Percentiles rank a stretch among this genome's conserved stretches.
Evolutionary conservation across 2,888 invertebrate species (phyloP).

Genomic region (Nematopogon swammerdamellus): DNA sequence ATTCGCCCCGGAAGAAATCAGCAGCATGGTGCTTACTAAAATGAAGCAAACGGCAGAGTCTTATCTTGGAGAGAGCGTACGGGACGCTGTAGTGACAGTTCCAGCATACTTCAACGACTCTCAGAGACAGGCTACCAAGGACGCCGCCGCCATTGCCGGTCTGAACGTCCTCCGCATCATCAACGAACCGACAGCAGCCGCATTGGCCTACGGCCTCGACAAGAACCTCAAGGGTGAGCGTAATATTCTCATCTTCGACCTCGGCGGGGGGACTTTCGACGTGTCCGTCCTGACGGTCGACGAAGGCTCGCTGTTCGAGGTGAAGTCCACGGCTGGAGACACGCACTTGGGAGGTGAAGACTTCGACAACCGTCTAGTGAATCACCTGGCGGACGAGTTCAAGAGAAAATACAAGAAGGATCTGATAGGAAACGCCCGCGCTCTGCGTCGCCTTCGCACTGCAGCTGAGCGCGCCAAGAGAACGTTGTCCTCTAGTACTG

Average conservation of each 20-base stretch:
- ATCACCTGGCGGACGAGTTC: slow-evolving; percentile 67
- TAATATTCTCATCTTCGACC: slow-evolving; percentile 63
- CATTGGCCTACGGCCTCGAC: slow-evolving; percentile 68
- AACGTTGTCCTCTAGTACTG: slow-evolving; percentile 72
- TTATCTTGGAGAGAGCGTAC: slow-evolving; percentile 59
- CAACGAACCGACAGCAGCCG: slow-evolving; percentile 78
- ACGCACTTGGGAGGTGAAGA: slow-evolving; percentile 81
- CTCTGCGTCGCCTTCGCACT: slow-evolving; percentile 66
- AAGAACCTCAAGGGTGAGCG: slow-evolving; percentile 63
- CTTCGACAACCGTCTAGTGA: slow-evolving; percentile 62
- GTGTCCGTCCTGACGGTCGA: slow-evolving; percentile 81
- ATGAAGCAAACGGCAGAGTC: slow-evolving; percentile 71
- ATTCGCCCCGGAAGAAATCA: slow-evolving; percentile 62
- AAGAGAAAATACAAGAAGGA: slow-evolving; percentile 70
- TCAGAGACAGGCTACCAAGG: slow-evolving; percentile 75
- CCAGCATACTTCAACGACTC: slow-evolving; percentile 79
- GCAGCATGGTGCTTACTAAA: slow-evolving; percentile 59
- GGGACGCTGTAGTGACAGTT: slow-evolving; percentile 77
- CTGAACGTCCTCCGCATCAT: slow-evolving; percentile 80
- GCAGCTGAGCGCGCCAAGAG: slow-evolving; percentile 77
- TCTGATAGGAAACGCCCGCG: slow-evolving; percentile 60
- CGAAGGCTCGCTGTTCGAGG: slow-evolving; percentile 72
- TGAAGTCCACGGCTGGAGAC: slow-evolving; percentile 79
- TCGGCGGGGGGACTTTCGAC: slow-evolving; percentile 74
- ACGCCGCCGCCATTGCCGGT: slow-evolving; percentile 75